These are phyloP conservation scores for Pachyrhynchus sulphureomaculatus DNA, from an alignment of 1,140 invertebrate species.

Conservation along the genomic window DNA sequence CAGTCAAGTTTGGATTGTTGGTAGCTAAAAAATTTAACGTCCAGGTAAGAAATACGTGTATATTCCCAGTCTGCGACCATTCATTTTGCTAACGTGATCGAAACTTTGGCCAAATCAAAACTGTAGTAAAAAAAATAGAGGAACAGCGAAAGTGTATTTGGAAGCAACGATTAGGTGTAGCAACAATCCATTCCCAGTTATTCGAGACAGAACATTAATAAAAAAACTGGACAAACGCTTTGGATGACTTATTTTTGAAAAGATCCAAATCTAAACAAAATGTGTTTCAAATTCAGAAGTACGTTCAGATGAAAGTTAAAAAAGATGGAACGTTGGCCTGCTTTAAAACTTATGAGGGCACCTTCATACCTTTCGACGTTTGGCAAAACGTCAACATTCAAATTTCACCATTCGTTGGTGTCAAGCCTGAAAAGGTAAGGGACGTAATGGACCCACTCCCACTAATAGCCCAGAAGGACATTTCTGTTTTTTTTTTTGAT, in stretches of 20 bases:
- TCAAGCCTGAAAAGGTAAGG: no score
- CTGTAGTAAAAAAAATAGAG: neutral
- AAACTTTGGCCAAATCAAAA: neutral
- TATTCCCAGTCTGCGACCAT: neutral
- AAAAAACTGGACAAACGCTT: neutral
- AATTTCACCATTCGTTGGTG: no score
- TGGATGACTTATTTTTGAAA: neutral
- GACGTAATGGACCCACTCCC: no score
- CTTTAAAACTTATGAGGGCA: no score
- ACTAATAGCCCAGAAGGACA: no score
- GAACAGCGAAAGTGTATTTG: neutral
- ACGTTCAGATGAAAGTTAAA: neutral
- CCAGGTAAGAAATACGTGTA: no score
- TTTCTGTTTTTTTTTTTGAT: no score
- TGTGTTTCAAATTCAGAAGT: neutral
- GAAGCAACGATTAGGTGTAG: neutral
- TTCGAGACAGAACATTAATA: neutral
- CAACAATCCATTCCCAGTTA: neutral
- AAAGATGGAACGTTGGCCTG: neutral
- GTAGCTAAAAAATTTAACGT: no score
- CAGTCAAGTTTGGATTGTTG: no score
- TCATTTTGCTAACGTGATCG: neutral
- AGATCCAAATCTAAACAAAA: neutral
- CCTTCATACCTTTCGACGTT: no score
- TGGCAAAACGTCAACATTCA: no score